A percentile compares a stretch with the other conserved stretches of the same genome.
Conservation (phyloP, 2,797 vertebrate species). For the Sparidentex hasta region DNA sequence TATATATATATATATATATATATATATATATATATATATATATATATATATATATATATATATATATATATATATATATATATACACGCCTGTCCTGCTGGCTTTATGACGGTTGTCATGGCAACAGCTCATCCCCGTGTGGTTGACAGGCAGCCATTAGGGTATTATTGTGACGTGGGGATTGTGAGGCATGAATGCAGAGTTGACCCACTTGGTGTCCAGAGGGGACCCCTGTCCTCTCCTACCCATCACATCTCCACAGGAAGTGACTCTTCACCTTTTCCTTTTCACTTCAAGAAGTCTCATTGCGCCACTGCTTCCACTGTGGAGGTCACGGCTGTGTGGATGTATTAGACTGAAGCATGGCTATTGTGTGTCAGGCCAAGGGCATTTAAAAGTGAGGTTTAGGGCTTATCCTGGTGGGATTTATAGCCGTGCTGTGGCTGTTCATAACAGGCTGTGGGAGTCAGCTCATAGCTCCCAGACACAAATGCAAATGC, state of each 20-base stretch:
- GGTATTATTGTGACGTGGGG: conserved; percentile 73
- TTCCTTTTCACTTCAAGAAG: conserved; percentile 37
- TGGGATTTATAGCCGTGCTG: conserved; percentile 60
- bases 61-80: background rate
- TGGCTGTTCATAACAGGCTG: conserved; percentile 42
- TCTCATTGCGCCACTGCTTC: conserved; percentile 29
- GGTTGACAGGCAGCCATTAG: conserved; percentile 74
- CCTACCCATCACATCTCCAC: conserved; percentile 31
- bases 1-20: too few relatives aligned
- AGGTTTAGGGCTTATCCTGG: conserved; percentile 65
- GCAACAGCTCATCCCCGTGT: conserved; percentile 58
- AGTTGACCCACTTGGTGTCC: conserved; percentile 70
- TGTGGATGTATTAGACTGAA: conserved; percentile 37
- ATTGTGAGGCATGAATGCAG: conserved; percentile 60
- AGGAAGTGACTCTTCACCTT: conserved; percentile 62
- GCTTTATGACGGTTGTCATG: conserved; percentile 61
- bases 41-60: too few relatives aligned
- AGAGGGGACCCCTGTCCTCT: conserved; percentile 30
- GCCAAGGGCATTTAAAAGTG: conserved; percentile 62
- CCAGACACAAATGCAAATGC: conserved; percentile 24
- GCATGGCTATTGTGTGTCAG: conserved; percentile 56
- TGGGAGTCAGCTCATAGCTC: conserved; percentile 41
- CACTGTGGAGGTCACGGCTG: conserved; percentile 34
- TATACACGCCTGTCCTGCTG: conserved; percentile 37
- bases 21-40: too few relatives aligned